Evolutionary conservation across 1,140 invertebrate species (phyloP), one percentile per base, ranked within the genome.

Genomic region (Camponotus vicinus): DNA sequence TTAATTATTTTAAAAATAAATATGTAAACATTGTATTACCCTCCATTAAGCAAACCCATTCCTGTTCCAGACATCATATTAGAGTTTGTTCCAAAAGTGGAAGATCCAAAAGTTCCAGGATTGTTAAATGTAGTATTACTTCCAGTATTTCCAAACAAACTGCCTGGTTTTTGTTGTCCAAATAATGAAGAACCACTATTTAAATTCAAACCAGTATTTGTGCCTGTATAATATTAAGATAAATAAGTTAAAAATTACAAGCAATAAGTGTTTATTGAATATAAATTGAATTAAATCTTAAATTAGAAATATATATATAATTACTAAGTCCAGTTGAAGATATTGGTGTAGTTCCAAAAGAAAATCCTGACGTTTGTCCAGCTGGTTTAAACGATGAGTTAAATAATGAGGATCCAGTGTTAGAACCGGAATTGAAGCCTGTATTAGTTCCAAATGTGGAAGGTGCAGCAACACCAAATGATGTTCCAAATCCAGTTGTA

Each of bases 91-190:
- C 95, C 95, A 77, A 96, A 93, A 0, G 92, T 93, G 0, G 91
- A 88, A 27, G 91, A 79, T 71, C 94, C 95, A 79, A 96, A 95
- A 9, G 94, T 91, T 0, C 94, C 90, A 27, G 90, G 69, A 27
- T 61, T 92, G 64, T 94, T 95, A 49, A 95, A 95, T 0, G 88
- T 87, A 18, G 92, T 86, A 21, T 86, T 86, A 37, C 89, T 93
- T 18, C 92, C 91, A 4, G 93, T 92, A 63, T 91, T 95, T 34
- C 95, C 95, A 93, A 97, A 97, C 3, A 97, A 89, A 57, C 96
- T 95, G 3, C 95, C 94, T 3, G 96, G 94, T 90, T 96, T 96
- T 83, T 94, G 94, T 75, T 94, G 94, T 2, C 94, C 94, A 90
- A 96, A 96, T 4, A 96, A 88, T 5, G 92, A 92, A 37, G 91